These are phyloP conservation scores for Platycheirus rosarum DNA, from an alignment of 2,888 invertebrate genomes.

Conservation along the genomic window DNA sequence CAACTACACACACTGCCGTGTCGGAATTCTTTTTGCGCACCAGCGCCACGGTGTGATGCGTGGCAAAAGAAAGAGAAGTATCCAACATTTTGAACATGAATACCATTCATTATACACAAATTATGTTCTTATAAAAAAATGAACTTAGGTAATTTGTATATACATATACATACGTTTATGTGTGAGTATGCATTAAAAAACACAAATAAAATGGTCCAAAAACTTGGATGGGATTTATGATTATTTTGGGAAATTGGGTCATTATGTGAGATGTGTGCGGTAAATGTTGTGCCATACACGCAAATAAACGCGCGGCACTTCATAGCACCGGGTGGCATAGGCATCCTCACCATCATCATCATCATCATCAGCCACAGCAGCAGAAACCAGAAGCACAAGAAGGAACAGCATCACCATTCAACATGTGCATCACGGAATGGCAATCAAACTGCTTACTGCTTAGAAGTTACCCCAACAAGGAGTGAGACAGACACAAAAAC, in stretches of 20 bases:
- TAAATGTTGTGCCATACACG: conserved; percentile 55
- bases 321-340: conserved; percentile 54
- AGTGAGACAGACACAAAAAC: not conserved
- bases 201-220: conserved; percentile 15
- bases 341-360: conserved; percentile 46
- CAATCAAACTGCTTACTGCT: conserved; percentile 59
- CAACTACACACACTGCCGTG: conserved; percentile 11
- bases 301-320: conserved; percentile 42
- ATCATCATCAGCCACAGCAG: conserved; percentile 2
- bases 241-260: conserved; percentile 74
- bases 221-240: conserved; percentile 71
- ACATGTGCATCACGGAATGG: conserved; percentile 65
- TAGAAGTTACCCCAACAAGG: conserved; percentile 40
- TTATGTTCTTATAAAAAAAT: conserved; percentile 5
- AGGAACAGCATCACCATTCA: conserved; percentile 36
- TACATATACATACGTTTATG: conserved; percentile 1
- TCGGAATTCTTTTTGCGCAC: conserved; percentile 20
- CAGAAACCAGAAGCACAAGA: conserved; percentile 15
- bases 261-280: conserved; percentile 65
- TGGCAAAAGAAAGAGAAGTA: conserved; percentile 32
- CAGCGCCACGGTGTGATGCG: conserved; percentile 27
- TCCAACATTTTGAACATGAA: too few relatives aligned
- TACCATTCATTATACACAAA: conserved; percentile 19
- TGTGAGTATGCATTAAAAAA: not conserved
- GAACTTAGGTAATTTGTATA: too few relatives aligned